Evolutionary conservation across 1,140 invertebrate genomes (phyloP), one percentile per base, ranked within the genome.

Genomic region (Drosophila pallidifrons): DNA sequence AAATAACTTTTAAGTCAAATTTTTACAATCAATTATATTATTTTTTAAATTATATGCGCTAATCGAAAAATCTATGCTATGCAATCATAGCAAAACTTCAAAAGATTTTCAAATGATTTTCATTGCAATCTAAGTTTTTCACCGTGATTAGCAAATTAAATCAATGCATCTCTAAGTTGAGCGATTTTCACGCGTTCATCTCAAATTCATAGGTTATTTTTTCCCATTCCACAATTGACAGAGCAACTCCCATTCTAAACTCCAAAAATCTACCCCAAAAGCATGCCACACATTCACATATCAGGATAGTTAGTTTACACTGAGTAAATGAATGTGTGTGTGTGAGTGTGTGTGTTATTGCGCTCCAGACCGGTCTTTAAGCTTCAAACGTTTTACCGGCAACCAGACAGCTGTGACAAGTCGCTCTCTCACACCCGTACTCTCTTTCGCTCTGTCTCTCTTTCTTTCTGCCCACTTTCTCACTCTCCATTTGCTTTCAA

Each of bases 321-420:
- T 25, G 32, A 7, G 7, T 15, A n/a, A 15, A 13, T 43, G 15
- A 8, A 25, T 32, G n/a, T 60, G 7, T 60, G 41, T 32, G 28
- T 54, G 35, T 60, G 38, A 25, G 28, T 54, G 35, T 64, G 16
- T 52, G 35, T 41, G 32, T 41, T 46, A 3, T 49, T 58, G 10
- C 51, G 16, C 63, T 20, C 57, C 63, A 45, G 61, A 52, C 72
- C 66, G 55, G 45, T 55, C 35, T 75, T 75, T 69, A 63, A 72
- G 58, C 41, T 46, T 38, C 63, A 67, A 74, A 67, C 76, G 69
- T 43, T 57, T 71, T 74, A 66, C 85, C 83, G 83, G 85, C 81
- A 80, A 77, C 61, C 66, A 72, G 77, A 88, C 83, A 88, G 80
- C 80, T 87, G 83, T 80, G 74, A 65, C 58, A 58, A 7, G 11